phyloP scores from a whole-genome alignment of 1,140 invertebrate genomes.

The Portunus trituberculatus region DNA sequence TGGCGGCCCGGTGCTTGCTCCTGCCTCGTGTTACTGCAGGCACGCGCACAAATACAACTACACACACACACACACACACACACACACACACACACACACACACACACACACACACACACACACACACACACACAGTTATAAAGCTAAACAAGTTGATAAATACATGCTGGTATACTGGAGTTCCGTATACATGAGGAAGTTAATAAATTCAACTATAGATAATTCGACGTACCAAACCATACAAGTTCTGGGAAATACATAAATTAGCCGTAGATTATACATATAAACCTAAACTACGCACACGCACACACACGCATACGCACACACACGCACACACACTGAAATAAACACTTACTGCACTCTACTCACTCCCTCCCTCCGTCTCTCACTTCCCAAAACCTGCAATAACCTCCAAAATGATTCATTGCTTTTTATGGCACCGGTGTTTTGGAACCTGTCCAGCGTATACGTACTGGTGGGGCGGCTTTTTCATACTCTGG shows the following conservation, averaged over 20 bases:
- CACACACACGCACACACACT: constrained; percentile 15
- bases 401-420: background rate
- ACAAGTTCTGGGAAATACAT: too few relatives aligned
- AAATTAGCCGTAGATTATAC: too few relatives aligned
- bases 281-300: background rate
- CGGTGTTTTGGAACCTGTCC: too few relatives aligned
- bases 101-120: constrained; percentile 44
- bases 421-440: background rate
- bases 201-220: too few relatives aligned
- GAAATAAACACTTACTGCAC: background rate
- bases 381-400: background rate
- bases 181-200: too few relatives aligned
- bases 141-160: background rate
- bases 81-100: constrained; percentile 9
- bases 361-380: background rate
- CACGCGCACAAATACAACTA: too few relatives aligned
- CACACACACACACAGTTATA: background rate
- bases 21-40: too few relatives aligned
- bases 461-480: too few relatives aligned
- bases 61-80: constrained; percentile 44
- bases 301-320: constrained; percentile 45
- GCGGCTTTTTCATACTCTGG: too few relatives aligned
- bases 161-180: background rate
- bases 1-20: too few relatives aligned
- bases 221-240: too few relatives aligned